Conservation (phyloP, 2,797 vertebrate genomes). For the Sebastes trivittatus region DNA sequence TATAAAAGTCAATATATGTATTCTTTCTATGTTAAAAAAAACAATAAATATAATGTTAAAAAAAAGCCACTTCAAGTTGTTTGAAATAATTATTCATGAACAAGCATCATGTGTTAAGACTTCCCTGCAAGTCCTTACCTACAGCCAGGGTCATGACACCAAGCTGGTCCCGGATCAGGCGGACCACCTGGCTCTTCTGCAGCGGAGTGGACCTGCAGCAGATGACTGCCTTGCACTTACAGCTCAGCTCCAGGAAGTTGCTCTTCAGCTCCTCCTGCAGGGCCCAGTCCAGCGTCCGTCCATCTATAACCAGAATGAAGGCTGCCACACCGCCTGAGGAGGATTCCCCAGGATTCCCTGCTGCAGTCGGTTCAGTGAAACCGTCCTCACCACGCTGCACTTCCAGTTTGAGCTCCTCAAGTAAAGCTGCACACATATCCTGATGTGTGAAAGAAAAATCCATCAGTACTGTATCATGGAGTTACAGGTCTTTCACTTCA, state of each 20-base stretch:
- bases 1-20: neutral
- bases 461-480: neutral
- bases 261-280: slow-evolving; percentile 85
- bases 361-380: neutral
- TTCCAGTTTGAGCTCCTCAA: slow-evolving; percentile 80
- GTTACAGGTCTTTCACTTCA: neutral
- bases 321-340: slow-evolving; percentile 2
- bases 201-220: slow-evolving; percentile 94
- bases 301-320: slow-evolving; percentile 88
- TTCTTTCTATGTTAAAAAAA: neutral
- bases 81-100: neutral
- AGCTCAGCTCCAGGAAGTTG: slow-evolving; percentile 86
- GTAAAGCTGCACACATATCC: slow-evolving; percentile 84
- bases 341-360: slow-evolving; percentile 47
- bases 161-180: slow-evolving; percentile 84
- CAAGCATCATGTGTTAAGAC: neutral
- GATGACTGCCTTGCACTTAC: slow-evolving; percentile 87
- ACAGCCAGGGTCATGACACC: slow-evolving; percentile 91
- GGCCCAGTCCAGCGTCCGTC: slow-evolving; percentile 87
- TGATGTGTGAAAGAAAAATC: slow-evolving; percentile 45
- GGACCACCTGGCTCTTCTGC: slow-evolving; percentile 94
- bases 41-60: neutral
- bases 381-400: slow-evolving; percentile 60
- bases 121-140: slow-evolving; percentile 79
- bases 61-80: neutral